Percentiles rank a stretch among this genome's conserved stretches.
phyloP scores from a whole-genome alignment of 2,797 vertebrate species.

The Sebastolobus alascanus region DNA sequence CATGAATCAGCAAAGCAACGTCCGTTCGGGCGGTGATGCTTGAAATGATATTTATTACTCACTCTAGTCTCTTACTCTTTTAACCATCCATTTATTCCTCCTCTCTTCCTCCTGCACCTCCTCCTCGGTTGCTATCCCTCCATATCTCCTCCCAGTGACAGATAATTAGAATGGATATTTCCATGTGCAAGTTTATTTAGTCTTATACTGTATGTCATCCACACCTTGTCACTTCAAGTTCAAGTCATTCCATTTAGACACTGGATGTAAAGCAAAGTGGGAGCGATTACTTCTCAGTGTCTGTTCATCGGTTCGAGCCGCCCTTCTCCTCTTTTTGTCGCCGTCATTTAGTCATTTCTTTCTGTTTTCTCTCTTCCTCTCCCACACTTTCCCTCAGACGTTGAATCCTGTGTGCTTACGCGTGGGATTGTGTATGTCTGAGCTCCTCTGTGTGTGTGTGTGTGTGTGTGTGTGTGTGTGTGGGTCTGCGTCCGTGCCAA shows the following conservation, averaged over 20 bases:
- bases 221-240: conserved; percentile 51
- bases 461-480: conserved; percentile 41
- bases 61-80: conserved; percentile 34
- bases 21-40: conserved; percentile 51
- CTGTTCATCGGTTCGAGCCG: conserved; percentile 30
- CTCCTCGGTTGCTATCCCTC: conserved; percentile 24
- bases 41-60: conserved; percentile 57
- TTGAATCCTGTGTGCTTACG: conserved; percentile 23
- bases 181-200: conserved; percentile 54
- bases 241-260: conserved; percentile 36
- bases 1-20: conserved; percentile 49
- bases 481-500: conserved; percentile 68
- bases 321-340: conserved; percentile 23
- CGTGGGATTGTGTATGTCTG: conserved; percentile 29
- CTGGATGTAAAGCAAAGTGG: conserved; percentile 45
- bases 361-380: conserved; percentile 14
- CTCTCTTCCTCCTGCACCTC: conserved; percentile 27
- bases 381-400: conserved; percentile 27
- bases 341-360: conserved; percentile 32
- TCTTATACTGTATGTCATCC: conserved; percentile 48
- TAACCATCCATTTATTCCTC: conserved; percentile 45
- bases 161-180: conserved; percentile 69
- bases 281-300: conserved; percentile 29
- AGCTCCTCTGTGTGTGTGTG: conserved; percentile 11
- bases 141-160: conserved; percentile 47